Conservation (phyloP, 1,140 invertebrate species). For the Diplogasteroides magnus region DNA sequence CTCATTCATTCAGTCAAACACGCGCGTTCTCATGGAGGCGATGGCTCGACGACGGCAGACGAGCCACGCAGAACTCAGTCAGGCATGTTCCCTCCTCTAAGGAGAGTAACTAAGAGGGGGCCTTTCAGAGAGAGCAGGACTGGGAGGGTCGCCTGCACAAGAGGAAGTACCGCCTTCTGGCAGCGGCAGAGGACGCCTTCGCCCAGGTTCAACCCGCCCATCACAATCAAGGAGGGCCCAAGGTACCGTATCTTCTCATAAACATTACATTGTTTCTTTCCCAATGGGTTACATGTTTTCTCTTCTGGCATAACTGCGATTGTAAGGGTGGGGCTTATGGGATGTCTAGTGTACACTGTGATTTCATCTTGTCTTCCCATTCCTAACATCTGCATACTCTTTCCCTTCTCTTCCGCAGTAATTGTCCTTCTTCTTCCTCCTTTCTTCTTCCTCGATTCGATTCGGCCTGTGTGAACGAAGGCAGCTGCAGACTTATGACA, state of each 20-base stretch:
- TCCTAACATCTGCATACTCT: background rate
- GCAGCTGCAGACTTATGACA: background rate
- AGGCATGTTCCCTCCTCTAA: no score
- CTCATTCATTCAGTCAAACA: slow-evolving; percentile 25
- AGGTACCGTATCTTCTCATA: slow-evolving; percentile 4
- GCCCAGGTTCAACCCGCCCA: slow-evolving; percentile 74
- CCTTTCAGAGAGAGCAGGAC: slow-evolving; percentile 94
- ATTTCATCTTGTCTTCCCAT: background rate
- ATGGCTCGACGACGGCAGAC: slow-evolving; percentile 67
- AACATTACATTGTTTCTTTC: no score
- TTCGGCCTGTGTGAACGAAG: background rate
- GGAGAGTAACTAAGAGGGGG: no score
- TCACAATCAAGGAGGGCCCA: slow-evolving; percentile 60
- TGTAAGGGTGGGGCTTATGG: no score
- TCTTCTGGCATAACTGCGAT: no score
- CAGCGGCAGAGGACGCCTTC: slow-evolving; percentile 91
- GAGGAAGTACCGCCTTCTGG: slow-evolving; percentile 76
- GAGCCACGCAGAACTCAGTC: no score
- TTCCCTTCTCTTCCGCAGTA: no score
- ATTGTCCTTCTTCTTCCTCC: background rate
- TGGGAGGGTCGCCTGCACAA: slow-evolving; percentile 87
- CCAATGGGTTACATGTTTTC: no score
- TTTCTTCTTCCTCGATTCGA: background rate
- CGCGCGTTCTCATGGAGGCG: slow-evolving; percentile 31
- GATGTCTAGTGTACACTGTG: no score